A percentile compares a stretch with the other conserved stretches of the same genome.
These are phyloP conservation scores for Parambassis ranga DNA, from an alignment of 2,797 vertebrate genomes.

Conservation along the genomic window DNA sequence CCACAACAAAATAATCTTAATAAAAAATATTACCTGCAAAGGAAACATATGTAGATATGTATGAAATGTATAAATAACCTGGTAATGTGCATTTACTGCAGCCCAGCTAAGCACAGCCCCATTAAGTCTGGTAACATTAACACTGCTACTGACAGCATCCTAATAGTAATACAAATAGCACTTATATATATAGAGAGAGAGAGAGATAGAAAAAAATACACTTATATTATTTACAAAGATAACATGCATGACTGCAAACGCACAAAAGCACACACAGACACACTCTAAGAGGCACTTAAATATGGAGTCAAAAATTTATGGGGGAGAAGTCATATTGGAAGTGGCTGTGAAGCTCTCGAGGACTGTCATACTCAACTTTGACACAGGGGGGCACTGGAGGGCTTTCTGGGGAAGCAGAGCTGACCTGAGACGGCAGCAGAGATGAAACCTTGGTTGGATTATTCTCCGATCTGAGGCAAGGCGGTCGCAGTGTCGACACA, in stretches of 20 bases:
- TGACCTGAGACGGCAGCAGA: constrained; percentile 53
- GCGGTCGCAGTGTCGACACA: constrained; percentile 54
- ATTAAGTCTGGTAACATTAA: not conserved
- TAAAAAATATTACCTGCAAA: not conserved
- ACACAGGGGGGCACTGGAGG: constrained; percentile 62
- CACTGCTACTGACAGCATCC: constrained; percentile 16
- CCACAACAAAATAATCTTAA: not conserved
- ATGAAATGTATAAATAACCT: constrained; percentile 17
- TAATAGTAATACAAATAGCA: constrained; percentile 12
- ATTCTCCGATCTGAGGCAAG: constrained; percentile 40
- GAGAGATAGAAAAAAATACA: constrained; percentile 9
- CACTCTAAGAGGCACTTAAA: constrained; percentile 9
- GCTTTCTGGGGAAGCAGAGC: constrained; percentile 55
- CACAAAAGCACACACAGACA: not conserved
- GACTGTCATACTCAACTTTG: constrained; percentile 73
- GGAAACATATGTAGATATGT: not conserved
- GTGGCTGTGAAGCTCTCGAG: constrained; percentile 72
- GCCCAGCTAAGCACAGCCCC: constrained; percentile 10
- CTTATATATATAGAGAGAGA: too few relatives aligned
- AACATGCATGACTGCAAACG: too few relatives aligned
- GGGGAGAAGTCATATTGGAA: constrained; percentile 83
- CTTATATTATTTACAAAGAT: not conserved
- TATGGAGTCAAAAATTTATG: constrained; percentile 72
- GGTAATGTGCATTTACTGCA: constrained; percentile 55
- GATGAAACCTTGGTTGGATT: constrained; percentile 36